Conservation (phyloP, 2,888 invertebrate genomes). For the Drosophila affinis region DNA sequence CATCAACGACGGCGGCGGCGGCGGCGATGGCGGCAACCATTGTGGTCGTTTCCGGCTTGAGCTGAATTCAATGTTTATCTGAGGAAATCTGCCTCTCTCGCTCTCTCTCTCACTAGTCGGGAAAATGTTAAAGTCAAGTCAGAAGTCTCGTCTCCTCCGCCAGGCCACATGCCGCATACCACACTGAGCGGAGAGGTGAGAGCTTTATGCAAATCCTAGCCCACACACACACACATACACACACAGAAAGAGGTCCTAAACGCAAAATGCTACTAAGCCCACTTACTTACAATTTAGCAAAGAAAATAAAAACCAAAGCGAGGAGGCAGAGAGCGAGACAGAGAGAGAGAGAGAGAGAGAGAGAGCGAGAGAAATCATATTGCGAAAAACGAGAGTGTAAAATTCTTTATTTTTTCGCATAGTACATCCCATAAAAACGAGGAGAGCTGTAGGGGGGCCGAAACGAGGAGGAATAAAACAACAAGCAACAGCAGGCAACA, state of each 20-base stretch:
- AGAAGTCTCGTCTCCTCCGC: conserved; percentile 23
- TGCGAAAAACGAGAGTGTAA: conserved; percentile 76
- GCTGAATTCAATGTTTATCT: conserved; percentile 58
- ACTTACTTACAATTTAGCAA: conserved; percentile 78
- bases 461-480: conserved; percentile 47
- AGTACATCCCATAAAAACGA: conserved; percentile 18
- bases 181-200: conserved; percentile 48
- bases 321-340: conserved; percentile 38
- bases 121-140: conserved; percentile 66
- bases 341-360: conserved; percentile 43
- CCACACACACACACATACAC: conserved; percentile 22
- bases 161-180: background rate
- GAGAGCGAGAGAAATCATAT: conserved; percentile 51
- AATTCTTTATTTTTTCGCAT: conserved; percentile 67
- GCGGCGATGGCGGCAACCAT: background rate
- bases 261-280: conserved; percentile 75
- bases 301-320: conserved; percentile 36
- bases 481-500: conserved; percentile 24
- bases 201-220: conserved; percentile 72
- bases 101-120: background rate
- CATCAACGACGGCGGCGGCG: background rate
- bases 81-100: conserved; percentile 45
- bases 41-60: conserved; percentile 9
- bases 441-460: conserved; percentile 2
- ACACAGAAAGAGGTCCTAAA: conserved; percentile 51